Percentiles rank a stretch among this genome's conserved stretches.
phyloP scores from a whole-genome alignment of 2,113 vertebrate genomes.

The Dipodomys stephensi region DNA sequence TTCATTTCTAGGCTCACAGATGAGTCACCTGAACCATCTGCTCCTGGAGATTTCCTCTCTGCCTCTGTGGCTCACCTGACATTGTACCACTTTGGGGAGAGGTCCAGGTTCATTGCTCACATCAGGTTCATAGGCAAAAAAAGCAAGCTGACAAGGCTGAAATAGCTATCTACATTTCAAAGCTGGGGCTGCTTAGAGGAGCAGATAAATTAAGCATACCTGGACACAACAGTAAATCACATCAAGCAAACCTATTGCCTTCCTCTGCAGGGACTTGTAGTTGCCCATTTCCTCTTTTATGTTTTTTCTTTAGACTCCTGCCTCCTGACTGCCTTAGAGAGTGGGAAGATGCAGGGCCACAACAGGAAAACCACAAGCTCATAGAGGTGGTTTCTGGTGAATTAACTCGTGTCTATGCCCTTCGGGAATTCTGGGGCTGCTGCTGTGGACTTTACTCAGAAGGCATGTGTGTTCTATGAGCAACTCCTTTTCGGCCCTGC shows the following conservation, averaged over 20 bases:
- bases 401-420: conserved; percentile 55
- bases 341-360: neutral
- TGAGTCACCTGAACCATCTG: too few species aligned
- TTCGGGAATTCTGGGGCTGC: conserved; percentile 79
- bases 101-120: neutral
- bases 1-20: too few species aligned
- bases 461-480: conserved; percentile 75
- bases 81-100: too few species aligned
- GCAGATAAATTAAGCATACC: neutral
- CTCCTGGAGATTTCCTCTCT: too few species aligned
- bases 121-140: neutral
- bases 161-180: neutral
- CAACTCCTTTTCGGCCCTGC: neutral
- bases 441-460: conserved; percentile 81
- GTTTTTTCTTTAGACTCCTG: neutral
- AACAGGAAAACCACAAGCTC: too few species aligned
- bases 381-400: neutral
- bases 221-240: neutral
- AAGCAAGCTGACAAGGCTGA: neutral
- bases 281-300: neutral
- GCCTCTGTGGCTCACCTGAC: too few species aligned
- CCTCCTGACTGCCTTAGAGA: neutral
- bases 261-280: neutral
- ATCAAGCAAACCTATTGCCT: neutral
- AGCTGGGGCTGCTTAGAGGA: neutral